These are phyloP conservation scores for Myanophis thanlyinensis DNA, from an alignment of 2,113 vertebrate genomes.

Conservation along the genomic window DNA sequence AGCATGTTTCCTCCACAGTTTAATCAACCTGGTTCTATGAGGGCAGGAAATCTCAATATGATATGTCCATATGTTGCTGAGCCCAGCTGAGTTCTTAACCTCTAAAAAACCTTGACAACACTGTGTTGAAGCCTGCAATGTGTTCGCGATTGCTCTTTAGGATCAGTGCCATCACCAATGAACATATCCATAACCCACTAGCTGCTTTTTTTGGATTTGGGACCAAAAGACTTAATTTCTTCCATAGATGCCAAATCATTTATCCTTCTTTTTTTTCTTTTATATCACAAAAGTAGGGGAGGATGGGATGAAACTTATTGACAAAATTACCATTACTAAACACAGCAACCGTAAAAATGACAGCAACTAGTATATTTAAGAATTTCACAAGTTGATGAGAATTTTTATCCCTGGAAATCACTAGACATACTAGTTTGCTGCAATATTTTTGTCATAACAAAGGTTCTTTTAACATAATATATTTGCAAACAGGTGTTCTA, in stretches of 20 bases:
- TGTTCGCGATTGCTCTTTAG: slow-evolving; percentile 9
- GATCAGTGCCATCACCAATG: slow-evolving; percentile 22
- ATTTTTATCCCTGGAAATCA: background rate
- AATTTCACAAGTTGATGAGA: background rate
- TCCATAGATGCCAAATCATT: slow-evolving; percentile 22
- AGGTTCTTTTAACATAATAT: background rate
- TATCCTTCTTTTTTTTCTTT: slow-evolving; percentile 35
- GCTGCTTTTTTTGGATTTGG: slow-evolving; percentile 2
- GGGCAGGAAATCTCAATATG: background rate
- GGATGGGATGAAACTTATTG: background rate
- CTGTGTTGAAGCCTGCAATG: background rate
- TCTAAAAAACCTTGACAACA: slow-evolving; percentile 12
- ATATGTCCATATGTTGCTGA: background rate
- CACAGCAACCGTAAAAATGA: background rate
- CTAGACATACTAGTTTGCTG: background rate
- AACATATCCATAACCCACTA: slow-evolving; percentile 21
- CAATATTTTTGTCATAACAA: background rate
- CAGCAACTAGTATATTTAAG: background rate
- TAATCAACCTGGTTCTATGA: background rate
- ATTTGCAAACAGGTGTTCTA: background rate
- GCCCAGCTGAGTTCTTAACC: background rate
- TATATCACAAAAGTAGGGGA: slow-evolving; percentile 26
- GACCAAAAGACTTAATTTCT: slow-evolving; percentile 46
- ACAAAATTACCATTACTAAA: background rate
- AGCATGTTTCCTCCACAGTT: background rate